Conservation (phyloP, 2,797 vertebrate species). For the Chrosomus eos region DNA sequence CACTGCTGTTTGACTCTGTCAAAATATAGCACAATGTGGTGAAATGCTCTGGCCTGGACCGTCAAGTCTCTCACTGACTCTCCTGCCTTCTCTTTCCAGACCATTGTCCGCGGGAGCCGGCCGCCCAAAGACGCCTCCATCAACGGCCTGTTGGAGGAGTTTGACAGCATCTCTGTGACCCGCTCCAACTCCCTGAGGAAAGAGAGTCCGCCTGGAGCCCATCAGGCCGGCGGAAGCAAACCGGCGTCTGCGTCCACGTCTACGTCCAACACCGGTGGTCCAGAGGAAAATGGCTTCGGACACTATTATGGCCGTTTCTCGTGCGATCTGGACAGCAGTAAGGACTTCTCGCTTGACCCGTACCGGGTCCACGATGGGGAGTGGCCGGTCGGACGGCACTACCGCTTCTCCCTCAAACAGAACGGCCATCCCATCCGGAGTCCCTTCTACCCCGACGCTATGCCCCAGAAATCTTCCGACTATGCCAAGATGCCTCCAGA, state of each 20-base stretch:
- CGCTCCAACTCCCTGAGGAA: conserved; percentile 96
- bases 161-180: conserved; percentile 97
- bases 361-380: conserved; percentile 80
- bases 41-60: neutral
- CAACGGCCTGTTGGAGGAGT: conserved; percentile 95
- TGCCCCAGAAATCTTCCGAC: conserved; percentile 84
- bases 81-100: conserved; percentile 73
- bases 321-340: conserved; percentile 87
- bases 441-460: conserved; percentile 88
- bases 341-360: conserved; percentile 82
- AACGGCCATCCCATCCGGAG: conserved; percentile 89
- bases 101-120: conserved; percentile 94
- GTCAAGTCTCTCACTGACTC: neutral
- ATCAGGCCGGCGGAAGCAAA: conserved; percentile 82
- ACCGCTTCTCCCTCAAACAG: conserved; percentile 82
- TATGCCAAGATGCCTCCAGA: conserved; percentile 86
- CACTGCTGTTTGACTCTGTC: conserved; percentile 65
- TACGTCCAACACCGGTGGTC: conserved; percentile 59
- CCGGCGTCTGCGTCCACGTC: conserved; percentile 66
- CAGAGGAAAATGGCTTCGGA: conserved; percentile 91
- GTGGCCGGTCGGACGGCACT: conserved; percentile 80
- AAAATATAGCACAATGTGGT: conserved; percentile 30
- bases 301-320: conserved; percentile 91
- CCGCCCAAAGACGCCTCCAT: conserved; percentile 93
- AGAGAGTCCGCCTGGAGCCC: conserved; percentile 90